These are phyloP conservation scores for Dicrurus megarhynchus DNA, from an alignment of 2,113 vertebrate species.

Conservation along the genomic window DNA sequence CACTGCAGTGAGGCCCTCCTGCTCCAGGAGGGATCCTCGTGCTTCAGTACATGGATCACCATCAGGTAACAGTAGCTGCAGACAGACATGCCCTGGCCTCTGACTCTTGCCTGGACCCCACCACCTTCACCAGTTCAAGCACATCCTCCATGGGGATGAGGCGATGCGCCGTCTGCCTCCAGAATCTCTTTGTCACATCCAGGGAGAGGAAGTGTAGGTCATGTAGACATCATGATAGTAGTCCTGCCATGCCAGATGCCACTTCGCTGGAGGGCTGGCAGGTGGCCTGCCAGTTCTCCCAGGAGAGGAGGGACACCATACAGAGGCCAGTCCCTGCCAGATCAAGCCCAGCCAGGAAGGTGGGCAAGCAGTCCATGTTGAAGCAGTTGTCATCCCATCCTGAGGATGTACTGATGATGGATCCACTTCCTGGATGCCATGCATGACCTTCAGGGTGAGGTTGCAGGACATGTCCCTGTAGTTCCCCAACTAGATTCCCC, in stretches of 20 bases:
- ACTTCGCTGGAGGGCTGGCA: neutral
- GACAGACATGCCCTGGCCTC: neutral
- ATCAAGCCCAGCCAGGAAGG: neutral
- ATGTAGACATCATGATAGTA: neutral
- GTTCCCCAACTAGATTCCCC: neutral
- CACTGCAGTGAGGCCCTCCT: neutral
- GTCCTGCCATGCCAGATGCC: neutral
- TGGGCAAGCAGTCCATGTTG: neutral
- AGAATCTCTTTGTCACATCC: neutral
- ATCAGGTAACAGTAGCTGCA: constrained; percentile 4
- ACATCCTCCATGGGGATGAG: neutral
- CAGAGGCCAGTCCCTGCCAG: neutral
- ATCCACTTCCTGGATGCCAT: neutral
- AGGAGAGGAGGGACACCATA: neutral
- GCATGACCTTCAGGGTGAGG: constrained; percentile 15
- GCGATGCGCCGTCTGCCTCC: neutral
- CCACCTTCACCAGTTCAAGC: neutral
- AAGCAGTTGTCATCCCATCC: neutral
- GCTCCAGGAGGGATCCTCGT: neutral
- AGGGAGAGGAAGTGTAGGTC: neutral
- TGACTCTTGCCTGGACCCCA: neutral
- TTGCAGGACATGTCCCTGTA: neutral
- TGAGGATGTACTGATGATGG: neutral
- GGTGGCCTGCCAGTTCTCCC: neutral
- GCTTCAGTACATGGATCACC: neutral